Percentiles rank a stretch among this genome's conserved stretches.
Evolutionary conservation across 2,113 vertebrate genomes (phyloP).

Genomic region (Cygnus buccinator): DNA sequence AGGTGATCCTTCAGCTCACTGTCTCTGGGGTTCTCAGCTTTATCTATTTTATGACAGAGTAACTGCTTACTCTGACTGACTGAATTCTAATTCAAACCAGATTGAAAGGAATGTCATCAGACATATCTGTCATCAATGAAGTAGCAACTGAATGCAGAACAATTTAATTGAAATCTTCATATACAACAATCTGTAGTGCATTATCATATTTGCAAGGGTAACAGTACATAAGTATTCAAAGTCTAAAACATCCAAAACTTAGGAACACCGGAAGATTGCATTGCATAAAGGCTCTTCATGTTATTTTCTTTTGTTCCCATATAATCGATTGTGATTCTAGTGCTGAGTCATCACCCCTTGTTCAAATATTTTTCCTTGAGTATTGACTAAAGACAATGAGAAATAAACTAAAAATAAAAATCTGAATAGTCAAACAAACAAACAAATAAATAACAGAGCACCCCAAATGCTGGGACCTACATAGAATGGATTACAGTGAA

Average conservation of each 20-base stretch:
- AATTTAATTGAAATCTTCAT: neutral
- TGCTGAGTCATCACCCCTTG: neutral
- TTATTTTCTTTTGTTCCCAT: neutral
- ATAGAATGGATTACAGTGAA: neutral
- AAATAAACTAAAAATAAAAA: neutral
- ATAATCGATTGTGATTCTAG: neutral
- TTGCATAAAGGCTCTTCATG: neutral
- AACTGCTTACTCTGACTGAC: neutral
- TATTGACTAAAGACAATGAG: neutral
- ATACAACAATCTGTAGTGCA: neutral
- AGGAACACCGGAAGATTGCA: neutral
- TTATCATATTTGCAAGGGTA: neutral
- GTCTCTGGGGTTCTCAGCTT: neutral
- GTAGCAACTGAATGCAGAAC: neutral
- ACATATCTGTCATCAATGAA: neutral
- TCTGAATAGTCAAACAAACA: neutral
- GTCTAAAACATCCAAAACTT: neutral
- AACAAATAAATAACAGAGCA: accelerated
- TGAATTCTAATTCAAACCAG: neutral
- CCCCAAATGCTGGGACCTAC: neutral
- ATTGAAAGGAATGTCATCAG: neutral
- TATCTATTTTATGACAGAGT: neutral
- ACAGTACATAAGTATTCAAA: neutral
- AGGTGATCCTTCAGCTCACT: neutral
- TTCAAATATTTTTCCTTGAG: neutral